Evolutionary conservation across 2,113 vertebrate genomes (phyloP).

Genomic region (Micronycteris hirsuta): DNA sequence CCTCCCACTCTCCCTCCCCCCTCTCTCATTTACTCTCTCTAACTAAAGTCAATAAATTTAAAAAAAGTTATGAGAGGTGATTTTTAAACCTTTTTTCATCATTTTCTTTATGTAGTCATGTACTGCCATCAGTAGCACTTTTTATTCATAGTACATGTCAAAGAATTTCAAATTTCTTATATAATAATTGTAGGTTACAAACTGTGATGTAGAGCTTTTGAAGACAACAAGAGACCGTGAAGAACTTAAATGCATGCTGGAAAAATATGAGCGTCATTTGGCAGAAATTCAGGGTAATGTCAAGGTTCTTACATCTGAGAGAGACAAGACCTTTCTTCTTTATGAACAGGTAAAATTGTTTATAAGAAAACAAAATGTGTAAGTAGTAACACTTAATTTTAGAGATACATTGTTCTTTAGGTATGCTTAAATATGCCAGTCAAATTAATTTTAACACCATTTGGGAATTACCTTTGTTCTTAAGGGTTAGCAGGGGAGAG

Average conservation of each 20-base stretch:
- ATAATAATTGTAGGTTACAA: conserved; percentile 74
- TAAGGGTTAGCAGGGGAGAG: background rate
- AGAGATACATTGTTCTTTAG: background rate
- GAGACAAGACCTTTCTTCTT: conserved; percentile 81
- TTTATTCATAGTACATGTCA: background rate
- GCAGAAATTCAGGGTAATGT: conserved; percentile 87
- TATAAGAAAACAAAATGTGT: background rate
- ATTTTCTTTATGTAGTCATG: background rate
- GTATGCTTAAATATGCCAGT: background rate
- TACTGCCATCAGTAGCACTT: background rate
- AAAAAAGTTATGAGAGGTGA: background rate
- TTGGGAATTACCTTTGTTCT: conserved; percentile 27
- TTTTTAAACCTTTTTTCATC: background rate
- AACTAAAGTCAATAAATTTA: no score
- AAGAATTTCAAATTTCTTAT: conserved; percentile 39
- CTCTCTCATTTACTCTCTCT: no score
- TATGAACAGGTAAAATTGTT: conserved; percentile 80
- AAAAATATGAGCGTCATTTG: conserved; percentile 81
- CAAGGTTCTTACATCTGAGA: conserved; percentile 85
- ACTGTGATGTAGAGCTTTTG: conserved; percentile 80
- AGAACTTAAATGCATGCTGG: conserved; percentile 80
- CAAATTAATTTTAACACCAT: background rate
- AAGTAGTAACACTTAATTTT: conserved; percentile 16
- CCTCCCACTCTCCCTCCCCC: no score
- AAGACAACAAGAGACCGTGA: conserved; percentile 81